Evolutionary conservation across 2,888 invertebrate genomes (phyloP).

Genomic region (Geophilus truncorum): DNA sequence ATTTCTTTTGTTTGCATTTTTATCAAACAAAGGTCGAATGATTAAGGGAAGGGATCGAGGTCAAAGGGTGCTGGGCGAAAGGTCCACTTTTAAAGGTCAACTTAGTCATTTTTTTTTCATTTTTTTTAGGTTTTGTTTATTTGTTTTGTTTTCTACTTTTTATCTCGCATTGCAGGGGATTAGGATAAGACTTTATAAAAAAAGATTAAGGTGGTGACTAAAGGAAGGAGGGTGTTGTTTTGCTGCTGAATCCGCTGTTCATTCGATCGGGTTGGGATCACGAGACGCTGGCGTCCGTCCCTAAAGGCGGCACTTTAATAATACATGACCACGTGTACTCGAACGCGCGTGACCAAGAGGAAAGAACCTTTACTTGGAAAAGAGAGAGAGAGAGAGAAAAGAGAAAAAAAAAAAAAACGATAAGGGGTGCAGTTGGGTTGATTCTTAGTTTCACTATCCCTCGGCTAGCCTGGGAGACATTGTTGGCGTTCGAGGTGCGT

Average conservation of each 20-base stretch:
- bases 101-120: not conserved
- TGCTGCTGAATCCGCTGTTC: constrained; percentile 27
- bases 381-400: not conserved
- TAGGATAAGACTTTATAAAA: not conserved
- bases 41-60: no score
- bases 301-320: constrained; percentile 30
- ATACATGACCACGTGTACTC: constrained; percentile 32
- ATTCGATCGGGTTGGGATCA: constrained; percentile 28
- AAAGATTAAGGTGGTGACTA: not conserved
- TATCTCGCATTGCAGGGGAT: not conserved
- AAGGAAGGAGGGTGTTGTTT: not conserved
- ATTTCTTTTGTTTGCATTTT: not conserved
- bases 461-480: not conserved
- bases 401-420: not conserved
- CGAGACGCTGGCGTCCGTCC: constrained; percentile 3
- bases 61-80: not conserved
- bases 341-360: constrained; percentile 29
- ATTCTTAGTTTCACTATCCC: not conserved
- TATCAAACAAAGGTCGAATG: not conserved
- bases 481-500: not conserved
- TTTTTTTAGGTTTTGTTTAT: no score
- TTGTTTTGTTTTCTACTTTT: no score
- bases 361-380: not conserved
- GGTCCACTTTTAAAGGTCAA: not conserved
- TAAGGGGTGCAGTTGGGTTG: not conserved